Evolutionary conservation across 1,140 invertebrate genomes (phyloP), one percentile per base, ranked within the genome.

Genomic region (Pogonomyrmex barbatus): DNA sequence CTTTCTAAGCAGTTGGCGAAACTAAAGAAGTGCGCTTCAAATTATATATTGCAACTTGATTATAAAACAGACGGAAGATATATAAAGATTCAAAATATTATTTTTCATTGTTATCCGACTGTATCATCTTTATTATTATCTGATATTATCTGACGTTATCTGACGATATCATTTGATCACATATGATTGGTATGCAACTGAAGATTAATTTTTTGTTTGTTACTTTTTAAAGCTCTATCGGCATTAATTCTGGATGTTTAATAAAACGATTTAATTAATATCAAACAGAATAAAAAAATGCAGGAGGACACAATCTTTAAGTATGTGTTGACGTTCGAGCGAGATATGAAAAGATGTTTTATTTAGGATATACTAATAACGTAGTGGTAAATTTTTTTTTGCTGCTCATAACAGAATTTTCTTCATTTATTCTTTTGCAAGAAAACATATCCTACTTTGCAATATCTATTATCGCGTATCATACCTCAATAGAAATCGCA

Each of bases 401-500:
- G 3, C 8, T 14, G 1, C 60, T 50, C 3, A 62, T 50, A 50
- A 65, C 45, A 30, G n/a, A 24, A 47, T n/a, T 30, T 42, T 24
- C 54, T 50, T 14, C 1, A 14, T 68, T 68, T 42, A 39, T 81
- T 68, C 36, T 81, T 70, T 47, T 33, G 14, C 24, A 68, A 81
- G 36, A 70, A 81, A 14, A 30, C 33, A 30, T 47, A 42, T 73
- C 30, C 30, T 12, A 83, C 24, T 73, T 73, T 9, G 68, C 79
- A 47, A 60, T 50, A 73, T 73, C 65, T 81, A 45, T 39, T 67
- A 79, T 81, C 68, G 54, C 67, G 12, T 82, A 71, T 82, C 67
- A 73, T 14, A 39, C 12, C 12, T 63, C 50, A 17, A 79, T 63
- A 58, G 54, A 87, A 82, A 73, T 67, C 30, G 45, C 76, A 17